Conservation (phyloP, 1,140 invertebrate species). For the Polypedilum vanderplanki region DNA sequence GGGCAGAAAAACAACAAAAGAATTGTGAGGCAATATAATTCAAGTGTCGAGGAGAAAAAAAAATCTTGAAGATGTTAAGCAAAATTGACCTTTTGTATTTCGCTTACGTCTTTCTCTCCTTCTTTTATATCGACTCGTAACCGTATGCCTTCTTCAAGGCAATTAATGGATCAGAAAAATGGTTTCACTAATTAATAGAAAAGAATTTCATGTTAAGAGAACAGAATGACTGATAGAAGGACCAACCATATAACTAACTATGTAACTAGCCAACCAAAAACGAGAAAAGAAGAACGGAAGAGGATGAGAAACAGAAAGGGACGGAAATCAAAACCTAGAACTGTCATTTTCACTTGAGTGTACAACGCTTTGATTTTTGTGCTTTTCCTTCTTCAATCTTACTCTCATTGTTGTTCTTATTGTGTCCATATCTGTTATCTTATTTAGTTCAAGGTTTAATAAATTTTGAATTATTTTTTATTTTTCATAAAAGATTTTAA, state of each 20-base stretch:
- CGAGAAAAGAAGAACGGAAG: background rate
- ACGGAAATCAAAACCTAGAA: slow-evolving; percentile 19
- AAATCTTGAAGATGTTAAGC: slow-evolving; percentile 15
- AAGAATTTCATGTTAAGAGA: slow-evolving; percentile 28
- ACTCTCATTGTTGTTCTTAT: background rate
- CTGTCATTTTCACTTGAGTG: slow-evolving; percentile 24
- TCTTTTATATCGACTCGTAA: too few relatives aligned
- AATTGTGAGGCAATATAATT: slow-evolving; percentile 6
- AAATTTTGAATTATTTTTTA: too few relatives aligned
- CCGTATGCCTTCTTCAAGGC: slow-evolving; percentile 24
- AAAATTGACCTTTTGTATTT: slow-evolving; percentile 27
- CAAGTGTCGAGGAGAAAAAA: slow-evolving; percentile 3
- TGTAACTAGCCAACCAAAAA: background rate
- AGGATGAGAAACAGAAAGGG: background rate
- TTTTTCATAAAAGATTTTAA: too few relatives aligned
- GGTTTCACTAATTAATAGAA: slow-evolving; percentile 28
- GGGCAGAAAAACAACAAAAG: background rate
- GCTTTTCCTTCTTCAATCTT: background rate
- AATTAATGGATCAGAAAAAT: slow-evolving; percentile 29
- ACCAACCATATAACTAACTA: background rate
- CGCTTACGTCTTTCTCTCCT: background rate
- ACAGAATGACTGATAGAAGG: slow-evolving; percentile 23
- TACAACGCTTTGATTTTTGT: background rate
- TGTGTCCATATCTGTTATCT: background rate
- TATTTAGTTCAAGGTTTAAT: too few relatives aligned